Base-by-base conservation (phyloP, 2,888 invertebrate genomes). In the Leptarthrus brevirostris region DNA sequence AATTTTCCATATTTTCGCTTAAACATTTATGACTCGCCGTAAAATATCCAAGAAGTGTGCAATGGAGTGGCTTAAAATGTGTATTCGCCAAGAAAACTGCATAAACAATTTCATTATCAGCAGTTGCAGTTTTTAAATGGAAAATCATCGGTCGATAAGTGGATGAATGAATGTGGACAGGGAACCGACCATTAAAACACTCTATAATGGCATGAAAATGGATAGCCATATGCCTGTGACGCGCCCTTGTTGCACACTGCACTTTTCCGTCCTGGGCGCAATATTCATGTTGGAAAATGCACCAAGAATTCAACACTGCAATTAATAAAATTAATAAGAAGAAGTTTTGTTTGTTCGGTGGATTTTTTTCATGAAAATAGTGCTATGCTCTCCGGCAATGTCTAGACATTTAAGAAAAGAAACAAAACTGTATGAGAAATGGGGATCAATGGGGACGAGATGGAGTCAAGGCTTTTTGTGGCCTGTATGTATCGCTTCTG, bases 51-150 rank as follows among this genome's bases (percentile, higher is more conserved):
- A 30, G 30, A 30, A 30, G 30, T 8, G 4, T 1, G 40, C 40
- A n/a, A 12, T 40, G 40, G 12, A 40, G n/a, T 40, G n/a, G n/a
- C 40, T n/a, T 6, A 40, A 40, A 40, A 40, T 6, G n/a, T 40
- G n/a, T n/a, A 40, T 40, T 40, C 40, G n/a, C n/a, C 40, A 40
- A 40, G 40, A 40, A 40, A 40, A 40, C 40, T 12, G 40, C 40
- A 40, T 12, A 40, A n/a, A 40, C 40, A 40, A 40, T 40, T 40
- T 40, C 8, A 40, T 40, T 40, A 40, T 40, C 12, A 12, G 30
- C n/a, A 14, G 56, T 56, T 56, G 26, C 56, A 14, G 10, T 58
- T 36, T 58, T 40, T 58, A 34, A 58, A 58, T 58, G 58, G 36
- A 58, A 58, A 58, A 34, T 58, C 18, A 20, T 58, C 58, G n/a